Conservation (phyloP, 2,888 invertebrate species). For the Amiota minor region DNA sequence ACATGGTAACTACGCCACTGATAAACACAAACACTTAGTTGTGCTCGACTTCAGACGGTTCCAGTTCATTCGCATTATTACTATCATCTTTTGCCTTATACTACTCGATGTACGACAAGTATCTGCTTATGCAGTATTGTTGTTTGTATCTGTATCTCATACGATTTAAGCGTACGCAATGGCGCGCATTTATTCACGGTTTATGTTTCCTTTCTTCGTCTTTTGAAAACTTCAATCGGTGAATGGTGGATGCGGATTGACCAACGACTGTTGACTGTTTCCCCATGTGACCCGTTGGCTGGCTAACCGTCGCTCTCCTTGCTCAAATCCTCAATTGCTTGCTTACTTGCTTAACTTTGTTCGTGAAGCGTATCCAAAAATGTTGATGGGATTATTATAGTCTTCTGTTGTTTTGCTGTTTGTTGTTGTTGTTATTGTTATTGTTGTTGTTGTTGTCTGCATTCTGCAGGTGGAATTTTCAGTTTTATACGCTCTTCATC, state of each 20-base stretch:
- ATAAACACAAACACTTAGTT: not conserved
- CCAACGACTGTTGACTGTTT: not conserved
- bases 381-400: slow-evolving; percentile 68
- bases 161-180: not conserved
- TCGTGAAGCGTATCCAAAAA: slow-evolving; percentile 68
- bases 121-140: no score
- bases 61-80: slow-evolving; percentile 58
- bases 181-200: slow-evolving; percentile 18
- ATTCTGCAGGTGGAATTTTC: slow-evolving; percentile 49
- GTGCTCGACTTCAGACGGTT: slow-evolving; percentile 54
- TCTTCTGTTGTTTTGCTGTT: slow-evolving; percentile 40
- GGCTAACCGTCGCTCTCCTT: not conserved
- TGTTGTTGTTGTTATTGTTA: slow-evolving; percentile 20
- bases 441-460: not conserved
- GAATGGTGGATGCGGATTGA: slow-evolving; percentile 4
- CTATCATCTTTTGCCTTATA: slow-evolving; percentile 26
- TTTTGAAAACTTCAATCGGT: not conserved
- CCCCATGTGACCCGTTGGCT: not conserved
- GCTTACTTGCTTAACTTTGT: slow-evolving; percentile 37
- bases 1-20: no score
- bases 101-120: no score
- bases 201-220: slow-evolving; percentile 12
- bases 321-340: not conserved
- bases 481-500: slow-evolving; percentile 2
- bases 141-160: no score